Base-by-base conservation (phyloP, 2,888 invertebrate species). In the Drosophila maculinotata region DNA sequence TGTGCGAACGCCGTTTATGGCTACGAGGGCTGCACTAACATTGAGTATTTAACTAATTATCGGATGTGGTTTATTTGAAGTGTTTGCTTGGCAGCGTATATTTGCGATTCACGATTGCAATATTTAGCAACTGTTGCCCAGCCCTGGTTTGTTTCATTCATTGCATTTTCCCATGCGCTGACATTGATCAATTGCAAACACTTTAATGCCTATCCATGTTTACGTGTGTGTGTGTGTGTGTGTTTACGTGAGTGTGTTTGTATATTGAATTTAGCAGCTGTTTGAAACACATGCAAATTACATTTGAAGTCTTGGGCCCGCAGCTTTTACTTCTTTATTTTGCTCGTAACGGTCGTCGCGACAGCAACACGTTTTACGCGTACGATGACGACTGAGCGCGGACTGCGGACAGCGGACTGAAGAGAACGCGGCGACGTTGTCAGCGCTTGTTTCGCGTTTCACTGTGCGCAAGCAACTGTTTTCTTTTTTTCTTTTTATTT, bases 391-490 rank as follows among this genome's bases (percentile, higher is more conserved):
- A 68, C 54, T 42, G 36, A 35, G 35, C 36, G 35, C 36, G 35
- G 63, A 45, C 38, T 8, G 17, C 26, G 20, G 20, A 20, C 9
- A 15, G 35, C 17, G 42, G 23, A 23, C 20, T 20, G 14, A 57
- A 47, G 47, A 57, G 56, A 58, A 81, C 57, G 57, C 80, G 70
- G 47, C 69, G 70, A 62, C 57, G 71, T 42, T 59, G 51, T 51
- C 49, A 57, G 63, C 48, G 78, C 81, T 81, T 79, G 78, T 66
- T 80, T 80, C 78, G 79, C 81, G 79, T 78, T 77, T 78, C 82
- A 81, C 75, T 79, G 79, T 79, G 76, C 76, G 64, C 79, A 82
- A 79, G 79, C 82, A 74, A 82, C 82, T 79, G 79, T 72, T 75
- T 70, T 73, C 62, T 67, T 71, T 66, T 67, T 47, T 63, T 72